Conservation (phyloP, 2,888 invertebrate species). For the Himalopsyche japonica region DNA sequence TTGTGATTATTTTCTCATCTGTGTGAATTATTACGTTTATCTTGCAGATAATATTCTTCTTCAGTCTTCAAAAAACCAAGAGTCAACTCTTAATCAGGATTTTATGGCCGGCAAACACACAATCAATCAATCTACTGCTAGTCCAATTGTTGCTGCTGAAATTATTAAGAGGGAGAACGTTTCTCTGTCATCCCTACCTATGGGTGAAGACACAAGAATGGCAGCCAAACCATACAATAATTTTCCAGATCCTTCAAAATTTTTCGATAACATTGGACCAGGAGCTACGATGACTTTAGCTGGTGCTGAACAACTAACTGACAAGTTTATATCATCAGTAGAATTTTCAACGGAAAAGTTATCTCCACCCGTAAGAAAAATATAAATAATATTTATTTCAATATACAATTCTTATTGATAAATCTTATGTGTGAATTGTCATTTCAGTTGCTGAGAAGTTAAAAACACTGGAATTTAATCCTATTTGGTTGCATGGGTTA, state of each 20-base stretch:
- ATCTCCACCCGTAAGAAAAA: conserved; percentile 44
- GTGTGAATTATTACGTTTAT: background rate
- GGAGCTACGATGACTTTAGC: conserved; percentile 45
- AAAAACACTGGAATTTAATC: no score
- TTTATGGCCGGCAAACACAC: conserved; percentile 55
- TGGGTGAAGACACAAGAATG: conserved; percentile 6
- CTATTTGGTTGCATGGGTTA: no score
- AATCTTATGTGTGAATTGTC: no score
- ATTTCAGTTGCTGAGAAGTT: no score
- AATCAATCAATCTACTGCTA: conserved; percentile 47
- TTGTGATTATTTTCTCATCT: no score
- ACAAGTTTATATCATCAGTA: conserved; percentile 22
- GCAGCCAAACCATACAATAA: conserved; percentile 41
- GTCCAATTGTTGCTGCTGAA: background rate
- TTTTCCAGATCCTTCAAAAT: conserved; percentile 57
- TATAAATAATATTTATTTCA: no score
- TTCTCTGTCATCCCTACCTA: background rate
- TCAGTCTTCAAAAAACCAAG: background rate
- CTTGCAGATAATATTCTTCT: background rate
- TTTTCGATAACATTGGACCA: conserved; percentile 57
- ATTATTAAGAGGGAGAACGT: background rate
- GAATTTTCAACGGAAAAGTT: conserved; percentile 31
- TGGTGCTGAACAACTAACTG: conserved; percentile 42
- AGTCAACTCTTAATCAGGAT: conserved; percentile 43
- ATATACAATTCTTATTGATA: no score